A percentile compares a stretch with the other conserved stretches of the same genome.
phyloP scores from a whole-genome alignment of 1,140 invertebrate species.

The Cotesia typhae region DNA sequence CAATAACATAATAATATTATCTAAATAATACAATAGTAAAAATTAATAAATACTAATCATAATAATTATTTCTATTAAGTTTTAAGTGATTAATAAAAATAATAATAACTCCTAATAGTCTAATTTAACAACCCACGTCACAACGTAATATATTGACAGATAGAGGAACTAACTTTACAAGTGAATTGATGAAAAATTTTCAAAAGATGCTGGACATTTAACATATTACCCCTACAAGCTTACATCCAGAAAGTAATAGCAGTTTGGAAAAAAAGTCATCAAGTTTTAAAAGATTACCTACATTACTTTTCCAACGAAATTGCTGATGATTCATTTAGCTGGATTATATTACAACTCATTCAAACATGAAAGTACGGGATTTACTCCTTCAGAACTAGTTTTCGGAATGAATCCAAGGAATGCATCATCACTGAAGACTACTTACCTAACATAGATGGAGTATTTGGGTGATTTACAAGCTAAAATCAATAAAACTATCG shows the following conservation, averaged over 20 bases:
- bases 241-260: slow-evolving; percentile 30
- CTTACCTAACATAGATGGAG: slow-evolving; percentile 10
- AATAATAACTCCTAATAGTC: no score
- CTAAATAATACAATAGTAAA: no score
- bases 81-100: no score
- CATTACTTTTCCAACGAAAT: slow-evolving; percentile 24
- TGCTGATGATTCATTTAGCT: slow-evolving; percentile 19
- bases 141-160: slow-evolving; percentile 45
- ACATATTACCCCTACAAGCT: slow-evolving; percentile 29
- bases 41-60: no score
- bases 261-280: slow-evolving; percentile 26
- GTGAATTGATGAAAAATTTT: slow-evolving; percentile 28
- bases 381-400: slow-evolving; percentile 21
- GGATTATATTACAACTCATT: slow-evolving; percentile 25
- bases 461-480: slow-evolving; percentile 17
- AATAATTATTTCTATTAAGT: no score
- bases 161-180: slow-evolving; percentile 46
- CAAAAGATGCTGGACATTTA: slow-evolving; percentile 26
- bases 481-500: slow-evolving; percentile 7
- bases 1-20: no score
- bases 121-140: no score
- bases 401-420: slow-evolving; percentile 14
- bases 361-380: slow-evolving; percentile 21
- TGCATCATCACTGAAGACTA: slow-evolving; percentile 2
- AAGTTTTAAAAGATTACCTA: slow-evolving; percentile 26